phyloP scores from a whole-genome alignment of 1,140 invertebrate genomes.

The Drosophila micromelanica region DNA sequence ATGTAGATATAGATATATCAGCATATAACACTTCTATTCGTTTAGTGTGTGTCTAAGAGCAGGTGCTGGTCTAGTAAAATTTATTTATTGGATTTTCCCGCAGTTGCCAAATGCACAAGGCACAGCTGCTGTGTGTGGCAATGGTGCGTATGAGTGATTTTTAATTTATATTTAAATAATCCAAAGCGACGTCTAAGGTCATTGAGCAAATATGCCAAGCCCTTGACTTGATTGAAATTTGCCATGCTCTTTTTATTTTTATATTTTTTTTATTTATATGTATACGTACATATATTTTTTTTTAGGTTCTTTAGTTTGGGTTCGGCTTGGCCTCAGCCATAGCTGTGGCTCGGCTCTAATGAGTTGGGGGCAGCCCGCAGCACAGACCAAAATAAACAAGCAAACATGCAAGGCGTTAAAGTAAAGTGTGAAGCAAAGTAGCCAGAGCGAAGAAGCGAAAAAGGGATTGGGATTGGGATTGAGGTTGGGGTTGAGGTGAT shows the following conservation, averaged over 20 bases:
- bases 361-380: slow-evolving; percentile 34
- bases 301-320: not conserved
- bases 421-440: slow-evolving; percentile 61
- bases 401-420: slow-evolving; percentile 57
- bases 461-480: not conserved
- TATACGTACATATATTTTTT: not conserved
- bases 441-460: not conserved
- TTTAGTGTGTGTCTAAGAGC: not conserved
- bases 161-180: slow-evolving; percentile 68
- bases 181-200: slow-evolving; percentile 16
- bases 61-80: slow-evolving; percentile 12
- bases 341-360: slow-evolving; percentile 21
- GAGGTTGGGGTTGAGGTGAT: not conserved
- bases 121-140: slow-evolving; percentile 25
- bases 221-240: slow-evolving; percentile 23
- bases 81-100: slow-evolving; percentile 39
- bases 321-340: not conserved
- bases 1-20: slow-evolving; percentile 3
- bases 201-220: slow-evolving; percentile 21
- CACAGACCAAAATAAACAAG: slow-evolving; percentile 49
- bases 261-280: not conserved
- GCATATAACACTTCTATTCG: not conserved
- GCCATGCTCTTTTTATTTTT: slow-evolving; percentile 2
- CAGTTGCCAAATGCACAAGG: slow-evolving; percentile 32
- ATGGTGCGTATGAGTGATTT: slow-evolving; percentile 70